Base-by-base conservation (phyloP, 1,140 invertebrate genomes). In the Venustaconcha ellipsiformis region DNA sequence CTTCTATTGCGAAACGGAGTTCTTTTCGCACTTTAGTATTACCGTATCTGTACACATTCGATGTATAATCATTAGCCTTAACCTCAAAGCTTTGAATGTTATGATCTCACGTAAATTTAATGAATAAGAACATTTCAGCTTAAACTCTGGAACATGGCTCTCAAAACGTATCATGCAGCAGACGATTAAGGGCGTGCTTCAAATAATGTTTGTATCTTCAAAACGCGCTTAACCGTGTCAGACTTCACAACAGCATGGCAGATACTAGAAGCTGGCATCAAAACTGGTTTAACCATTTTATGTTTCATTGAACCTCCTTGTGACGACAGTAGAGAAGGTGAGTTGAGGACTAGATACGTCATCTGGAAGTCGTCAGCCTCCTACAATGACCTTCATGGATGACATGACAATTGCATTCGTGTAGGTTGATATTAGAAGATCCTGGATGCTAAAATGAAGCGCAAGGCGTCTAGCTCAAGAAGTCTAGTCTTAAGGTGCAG, bases 271-370 rank as follows among this genome's bases (percentile, higher is more conserved):
- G 30, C 26, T 55, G 73, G 74, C n/a, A 72, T 80, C 14, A 70
- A 76, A 13, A 80, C 78, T 18, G 78, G 78, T 6, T 76, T 74
- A 57, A 76, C 70, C 12, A 76, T 79, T 20, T 80, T 67, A 57
- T 70, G 60, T 57, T 18, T 57, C 18, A 17, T 77, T 77, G 74
- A 74, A 77, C 55, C 62, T 80, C 68, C 57, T 74, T 12, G 55
- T 77, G 17, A 77, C 77, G 59, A 65, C 74, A 57, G 67, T 14
- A 23, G 62, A 74, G 67, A 67, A 76, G 62, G 26, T 18, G 23
- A 18, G 20, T 23, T 14, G 68, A 70, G 59, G 63, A 64, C 74
- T 56, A 67, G 59, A 20, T 26, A 56, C 64, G 56, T 76, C 58
- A 37, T 37, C 37, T 37, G 23, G 23, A 23, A 1, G 23, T 23